These are phyloP conservation scores for Semnornis frantzii DNA, from an alignment of 2,113 vertebrate species.

Conservation along the genomic window DNA sequence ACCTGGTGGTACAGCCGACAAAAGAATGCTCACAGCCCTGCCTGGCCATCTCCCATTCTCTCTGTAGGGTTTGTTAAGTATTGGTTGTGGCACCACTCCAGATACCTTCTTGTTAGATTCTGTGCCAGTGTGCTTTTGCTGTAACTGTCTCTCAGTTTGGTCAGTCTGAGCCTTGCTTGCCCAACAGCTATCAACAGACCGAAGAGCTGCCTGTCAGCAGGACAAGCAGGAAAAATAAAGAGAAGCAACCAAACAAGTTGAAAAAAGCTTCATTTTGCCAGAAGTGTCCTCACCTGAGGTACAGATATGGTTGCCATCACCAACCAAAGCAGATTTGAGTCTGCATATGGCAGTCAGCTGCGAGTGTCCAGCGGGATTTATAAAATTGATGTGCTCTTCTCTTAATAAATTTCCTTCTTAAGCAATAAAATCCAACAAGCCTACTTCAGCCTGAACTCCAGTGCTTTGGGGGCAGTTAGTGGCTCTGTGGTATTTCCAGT, in stretches of 20 bases:
- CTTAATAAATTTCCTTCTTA: background rate
- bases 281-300: background rate
- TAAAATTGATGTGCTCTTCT: background rate
- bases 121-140: background rate
- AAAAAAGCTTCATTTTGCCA: background rate
- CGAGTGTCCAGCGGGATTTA: background rate
- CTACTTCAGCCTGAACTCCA: constrained; percentile 10
- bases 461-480: background rate
- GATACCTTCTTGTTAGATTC: background rate
- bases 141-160: background rate
- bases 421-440: constrained; percentile 21
- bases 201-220: background rate
- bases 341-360: background rate
- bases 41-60: background rate
- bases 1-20: background rate
- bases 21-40: background rate
- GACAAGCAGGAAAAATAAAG: background rate
- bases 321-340: background rate
- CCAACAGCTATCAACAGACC: background rate
- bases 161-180: background rate
- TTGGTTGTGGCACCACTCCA: background rate
- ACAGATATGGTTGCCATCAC: background rate
- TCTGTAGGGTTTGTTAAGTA: background rate
- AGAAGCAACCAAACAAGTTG: background rate
- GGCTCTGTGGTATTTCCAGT: constrained; percentile 18